phyloP scores from a whole-genome alignment of 2,797 vertebrate genomes.

The Pipistrellus pygmaeus region DNA sequence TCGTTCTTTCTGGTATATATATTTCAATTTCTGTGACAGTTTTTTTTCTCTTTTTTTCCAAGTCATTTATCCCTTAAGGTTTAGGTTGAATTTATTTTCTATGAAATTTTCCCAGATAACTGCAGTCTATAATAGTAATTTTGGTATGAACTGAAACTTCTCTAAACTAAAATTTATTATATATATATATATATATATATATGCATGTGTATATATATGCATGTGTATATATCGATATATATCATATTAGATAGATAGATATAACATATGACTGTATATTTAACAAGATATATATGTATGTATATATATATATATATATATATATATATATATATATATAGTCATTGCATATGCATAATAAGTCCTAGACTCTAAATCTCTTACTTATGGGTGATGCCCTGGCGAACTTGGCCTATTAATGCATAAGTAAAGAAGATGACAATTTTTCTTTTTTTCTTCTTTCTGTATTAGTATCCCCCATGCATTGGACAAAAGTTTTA shows the following conservation, averaged over 20 bases:
- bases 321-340: no score
- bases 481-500: neutral
- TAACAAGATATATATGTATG: neutral
- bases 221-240: no score
- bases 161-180: constrained; percentile 33
- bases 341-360: neutral
- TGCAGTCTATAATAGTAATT: neutral
- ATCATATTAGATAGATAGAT: neutral
- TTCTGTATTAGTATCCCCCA: neutral
- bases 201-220: no score
- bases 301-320: no score
- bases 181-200: neutral
- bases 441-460: neutral
- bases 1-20: neutral
- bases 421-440: neutral
- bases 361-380: neutral
- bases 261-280: neutral
- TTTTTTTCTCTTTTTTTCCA: neutral
- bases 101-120: neutral
- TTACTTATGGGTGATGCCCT: neutral
- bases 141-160: neutral
- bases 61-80: neutral
- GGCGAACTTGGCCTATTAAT: neutral
- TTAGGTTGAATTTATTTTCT: neutral
- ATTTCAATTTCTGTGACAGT: neutral